A percentile compares a stretch with the other conserved stretches of the same genome.
These are phyloP conservation scores for Eulemur rubriventer DNA, from an alignment of 2,797 vertebrate species.

Conservation along the genomic window DNA sequence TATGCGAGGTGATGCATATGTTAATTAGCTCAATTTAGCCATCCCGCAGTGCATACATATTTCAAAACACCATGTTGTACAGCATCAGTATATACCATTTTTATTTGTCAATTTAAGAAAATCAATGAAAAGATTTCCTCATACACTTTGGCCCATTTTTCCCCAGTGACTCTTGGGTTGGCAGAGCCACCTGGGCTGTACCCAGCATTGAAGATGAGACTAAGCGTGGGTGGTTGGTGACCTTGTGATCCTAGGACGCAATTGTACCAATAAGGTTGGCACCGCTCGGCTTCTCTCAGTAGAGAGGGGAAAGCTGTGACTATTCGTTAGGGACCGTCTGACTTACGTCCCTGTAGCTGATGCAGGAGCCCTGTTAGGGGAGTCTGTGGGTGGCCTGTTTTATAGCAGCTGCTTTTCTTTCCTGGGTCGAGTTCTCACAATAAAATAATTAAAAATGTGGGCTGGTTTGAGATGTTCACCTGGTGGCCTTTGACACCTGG, in stretches of 20 bases:
- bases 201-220: not conserved
- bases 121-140: not conserved
- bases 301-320: no score
- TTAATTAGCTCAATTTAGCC: not conserved
- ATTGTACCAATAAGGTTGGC: rapidly evolving
- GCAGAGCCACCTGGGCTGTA: no score
- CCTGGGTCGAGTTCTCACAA: not conserved
- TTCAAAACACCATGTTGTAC: not conserved
- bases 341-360: rapidly evolving
- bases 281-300: rapidly evolving
- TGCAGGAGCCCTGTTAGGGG: rapidly evolving
- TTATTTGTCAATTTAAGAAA: not conserved
- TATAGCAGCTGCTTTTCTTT: not conserved
- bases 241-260: not conserved
- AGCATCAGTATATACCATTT: not conserved
- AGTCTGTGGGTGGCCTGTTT: not conserved
- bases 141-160: not conserved
- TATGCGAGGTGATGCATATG: rapidly evolving
- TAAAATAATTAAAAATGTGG: rapidly evolving
- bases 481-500: not conserved
- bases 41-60: rapidly evolving
- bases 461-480: not conserved
- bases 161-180: rapidly evolving
- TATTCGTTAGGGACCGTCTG: rapidly evolving
- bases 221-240: not conserved